Conservation (phyloP, 2,113 vertebrate species). For the Recurvirostra avosetta region DNA sequence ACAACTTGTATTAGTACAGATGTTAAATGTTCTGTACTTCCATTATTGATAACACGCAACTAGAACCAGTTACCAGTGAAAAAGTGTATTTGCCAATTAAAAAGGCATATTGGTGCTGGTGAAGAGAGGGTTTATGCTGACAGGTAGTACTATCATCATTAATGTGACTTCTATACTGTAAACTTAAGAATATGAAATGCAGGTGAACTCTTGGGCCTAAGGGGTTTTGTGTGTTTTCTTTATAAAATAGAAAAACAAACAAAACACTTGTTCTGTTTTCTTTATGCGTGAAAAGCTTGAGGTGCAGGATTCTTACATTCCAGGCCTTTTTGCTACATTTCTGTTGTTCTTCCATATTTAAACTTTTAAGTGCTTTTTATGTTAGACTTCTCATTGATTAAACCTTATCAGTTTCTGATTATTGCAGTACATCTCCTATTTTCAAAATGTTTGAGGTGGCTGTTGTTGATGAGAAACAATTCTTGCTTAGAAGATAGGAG, state of each 20-base stretch:
- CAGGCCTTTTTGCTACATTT: background rate
- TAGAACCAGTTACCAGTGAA: conserved; percentile 7
- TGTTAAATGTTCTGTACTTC: background rate
- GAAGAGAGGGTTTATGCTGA: conserved; percentile 45
- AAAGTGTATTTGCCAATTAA: background rate
- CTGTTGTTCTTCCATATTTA: conserved; percentile 38
- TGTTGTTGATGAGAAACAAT: background rate
- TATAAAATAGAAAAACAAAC: conserved; percentile 58
- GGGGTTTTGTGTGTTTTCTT: conserved; percentile 65
- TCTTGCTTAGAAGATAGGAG: background rate
- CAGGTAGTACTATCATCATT: conserved; percentile 58
- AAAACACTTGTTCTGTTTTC: conserved; percentile 56
- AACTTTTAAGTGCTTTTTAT: conserved; percentile 34
- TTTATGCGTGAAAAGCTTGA: conserved; percentile 41
- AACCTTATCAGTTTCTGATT: conserved; percentile 26
- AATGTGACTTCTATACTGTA: conserved; percentile 69
- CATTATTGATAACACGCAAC: background rate
- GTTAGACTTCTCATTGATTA: conserved; percentile 37
- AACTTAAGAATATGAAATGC: conserved; percentile 57
- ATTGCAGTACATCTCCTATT: background rate
- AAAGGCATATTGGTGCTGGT: conserved; percentile 7
- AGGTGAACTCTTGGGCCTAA: conserved; percentile 66
- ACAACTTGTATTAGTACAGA: background rate
- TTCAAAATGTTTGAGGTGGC: background rate
- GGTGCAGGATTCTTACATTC: conserved; percentile 52